Percentiles rank a stretch among this genome's conserved stretches.
phyloP scores from a whole-genome alignment of 2,888 invertebrate species.

The Isoperla grammatica region DNA sequence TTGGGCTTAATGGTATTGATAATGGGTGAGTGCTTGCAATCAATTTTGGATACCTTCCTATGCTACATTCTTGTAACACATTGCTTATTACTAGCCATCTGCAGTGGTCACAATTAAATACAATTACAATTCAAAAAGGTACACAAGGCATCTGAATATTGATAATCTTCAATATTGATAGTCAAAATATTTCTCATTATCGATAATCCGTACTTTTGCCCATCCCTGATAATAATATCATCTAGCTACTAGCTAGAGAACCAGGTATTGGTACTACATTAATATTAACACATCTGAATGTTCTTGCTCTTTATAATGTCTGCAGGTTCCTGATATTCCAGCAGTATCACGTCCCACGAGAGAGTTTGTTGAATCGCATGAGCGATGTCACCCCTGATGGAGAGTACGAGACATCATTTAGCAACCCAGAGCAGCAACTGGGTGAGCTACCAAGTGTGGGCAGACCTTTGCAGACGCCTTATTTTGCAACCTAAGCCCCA shows the following conservation, averaged over 20 bases:
- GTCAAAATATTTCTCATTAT: not conserved
- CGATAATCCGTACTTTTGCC: not conserved
- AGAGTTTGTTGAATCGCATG: conserved; percentile 72
- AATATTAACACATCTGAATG: too few relatives aligned
- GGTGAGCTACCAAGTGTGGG: conserved; percentile 46
- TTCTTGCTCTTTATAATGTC: conserved; percentile 7
- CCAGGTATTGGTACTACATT: too few relatives aligned
- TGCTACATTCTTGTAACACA: too few relatives aligned
- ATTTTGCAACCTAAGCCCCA: too few relatives aligned
- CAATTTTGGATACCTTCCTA: too few relatives aligned
- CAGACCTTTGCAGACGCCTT: not conserved
- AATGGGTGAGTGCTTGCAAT: conserved; percentile 66
- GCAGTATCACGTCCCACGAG: conserved; percentile 73
- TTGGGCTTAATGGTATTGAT: conserved; percentile 86
- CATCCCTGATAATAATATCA: too few relatives aligned
- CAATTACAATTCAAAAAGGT: too few relatives aligned
- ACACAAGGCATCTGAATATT: too few relatives aligned
- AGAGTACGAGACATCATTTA: conserved; percentile 70
- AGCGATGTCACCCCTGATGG: conserved; percentile 84
- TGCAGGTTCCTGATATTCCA: conserved; percentile 50
- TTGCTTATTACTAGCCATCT: not conserved
- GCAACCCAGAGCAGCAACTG: conserved; percentile 77
- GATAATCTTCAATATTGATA: too few relatives aligned
- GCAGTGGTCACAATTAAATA: too few relatives aligned
- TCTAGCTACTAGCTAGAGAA: too few relatives aligned